These are phyloP conservation scores for Tuta absoluta DNA, from an alignment of 2,888 invertebrate species.

Conservation along the genomic window DNA sequence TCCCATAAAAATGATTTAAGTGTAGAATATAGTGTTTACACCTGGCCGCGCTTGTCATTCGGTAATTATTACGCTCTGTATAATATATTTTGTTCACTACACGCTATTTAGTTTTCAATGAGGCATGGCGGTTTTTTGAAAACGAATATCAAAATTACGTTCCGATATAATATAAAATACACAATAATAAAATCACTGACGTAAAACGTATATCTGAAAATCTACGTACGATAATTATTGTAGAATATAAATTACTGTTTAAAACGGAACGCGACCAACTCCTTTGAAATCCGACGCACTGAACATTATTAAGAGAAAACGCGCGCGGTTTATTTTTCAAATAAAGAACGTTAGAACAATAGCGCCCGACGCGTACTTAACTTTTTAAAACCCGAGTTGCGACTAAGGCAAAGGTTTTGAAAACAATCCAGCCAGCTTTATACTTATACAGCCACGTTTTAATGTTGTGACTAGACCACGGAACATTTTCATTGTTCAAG, in stretches of 20 bases:
- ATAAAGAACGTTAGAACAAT: conserved; percentile 47
- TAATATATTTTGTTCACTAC: conserved; percentile 50
- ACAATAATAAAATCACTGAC: conserved; percentile 8
- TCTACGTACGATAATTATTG: background rate
- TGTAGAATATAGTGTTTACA: conserved; percentile 37
- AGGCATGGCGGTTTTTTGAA: conserved; percentile 24
- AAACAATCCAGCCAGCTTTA: conserved; percentile 37
- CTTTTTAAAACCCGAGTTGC: conserved; percentile 16
- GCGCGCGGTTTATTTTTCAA: conserved; percentile 36
- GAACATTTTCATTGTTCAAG: conserved; percentile 10
- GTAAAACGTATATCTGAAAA: background rate
- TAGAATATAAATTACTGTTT: background rate
- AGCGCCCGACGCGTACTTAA: conserved; percentile 40
- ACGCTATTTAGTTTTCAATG: conserved; percentile 63
- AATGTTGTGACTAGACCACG: conserved; percentile 39
- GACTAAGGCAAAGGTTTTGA: conserved; percentile 39
- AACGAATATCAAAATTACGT: conserved; percentile 13
- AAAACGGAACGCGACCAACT: background rate
- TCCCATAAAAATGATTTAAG: background rate
- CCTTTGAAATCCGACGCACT: background rate
- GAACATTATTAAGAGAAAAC: background rate
- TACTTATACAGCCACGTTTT: background rate
- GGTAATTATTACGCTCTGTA: conserved; percentile 62
- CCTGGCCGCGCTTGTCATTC: conserved; percentile 37
- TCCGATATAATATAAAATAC: conserved; percentile 12